Evolutionary conservation across 2,797 vertebrate species (phyloP).

Genomic region (Aplochiton taeniatus): DNA sequence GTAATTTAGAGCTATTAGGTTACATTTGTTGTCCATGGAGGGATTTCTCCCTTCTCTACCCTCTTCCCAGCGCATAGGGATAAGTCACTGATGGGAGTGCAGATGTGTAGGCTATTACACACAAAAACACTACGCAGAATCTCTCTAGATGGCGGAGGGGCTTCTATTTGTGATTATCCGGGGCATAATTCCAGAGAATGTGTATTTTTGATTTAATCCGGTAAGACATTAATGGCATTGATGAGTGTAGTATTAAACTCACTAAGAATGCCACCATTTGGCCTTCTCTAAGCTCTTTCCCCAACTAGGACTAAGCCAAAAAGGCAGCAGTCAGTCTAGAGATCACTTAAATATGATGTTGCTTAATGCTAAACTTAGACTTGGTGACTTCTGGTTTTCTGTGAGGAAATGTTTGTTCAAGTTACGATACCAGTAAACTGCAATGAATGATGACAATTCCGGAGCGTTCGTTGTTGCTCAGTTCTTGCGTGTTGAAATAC

Average conservation of each 20-base stretch:
- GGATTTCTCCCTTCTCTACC: conserved; percentile 6
- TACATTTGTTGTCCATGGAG: too few relatives aligned
- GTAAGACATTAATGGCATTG: conserved; percentile 61
- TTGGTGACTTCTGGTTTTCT: too few relatives aligned
- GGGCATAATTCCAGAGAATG: conserved; percentile 49
- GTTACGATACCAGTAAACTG: too few relatives aligned
- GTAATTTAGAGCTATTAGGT: too few relatives aligned
- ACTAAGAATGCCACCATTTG: conserved; percentile 42
- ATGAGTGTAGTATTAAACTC: conserved; percentile 38
- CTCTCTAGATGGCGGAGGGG: conserved; percentile 37
- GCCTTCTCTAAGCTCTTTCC: conserved; percentile 52
- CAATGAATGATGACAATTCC: too few relatives aligned
- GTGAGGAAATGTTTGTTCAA: too few relatives aligned
- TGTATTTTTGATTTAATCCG: conserved; percentile 61
- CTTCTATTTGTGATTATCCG: conserved; percentile 57
- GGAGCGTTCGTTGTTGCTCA: neutral
- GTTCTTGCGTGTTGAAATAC: neutral
- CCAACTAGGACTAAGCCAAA: conserved; percentile 1
- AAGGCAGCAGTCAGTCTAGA: too few relatives aligned
- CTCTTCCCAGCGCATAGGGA: conserved; percentile 17
- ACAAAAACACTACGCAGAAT: conserved; percentile 40
- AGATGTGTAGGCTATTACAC: conserved; percentile 41
- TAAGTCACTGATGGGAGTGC: conserved; percentile 47
- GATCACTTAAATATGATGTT: too few relatives aligned
- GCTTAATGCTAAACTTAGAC: too few relatives aligned